Base-by-base conservation (phyloP, 2,888 invertebrate species). In the Phragmatobia fuliginosa region DNA sequence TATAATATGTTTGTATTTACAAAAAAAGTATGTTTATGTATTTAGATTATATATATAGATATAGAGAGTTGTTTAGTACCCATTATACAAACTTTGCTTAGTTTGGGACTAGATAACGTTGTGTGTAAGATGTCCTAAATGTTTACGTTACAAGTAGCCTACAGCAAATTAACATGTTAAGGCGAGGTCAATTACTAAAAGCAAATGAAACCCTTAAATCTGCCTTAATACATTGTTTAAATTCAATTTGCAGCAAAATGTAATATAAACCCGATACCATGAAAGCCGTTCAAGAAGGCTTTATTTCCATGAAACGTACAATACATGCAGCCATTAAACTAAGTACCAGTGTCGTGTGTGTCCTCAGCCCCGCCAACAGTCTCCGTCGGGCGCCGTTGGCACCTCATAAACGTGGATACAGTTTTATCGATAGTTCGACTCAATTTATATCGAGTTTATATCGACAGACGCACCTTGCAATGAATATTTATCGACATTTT, bases 331-430 rank as follows among this genome's bases (percentile, higher is more conserved):
- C 41, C 32, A 67, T 62, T 62, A 61, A 56, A 67, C 28, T 31
- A 36, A 33, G 33, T 56, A 64, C 33, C 31, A 32, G 58, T 56
- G 38, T 41, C 31, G 59, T 66, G 49, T 38, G 28, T 36, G 21
- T n/a, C 18, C 58, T 41, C 38, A 31, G 56, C 49, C 33, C 52
- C 66, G 62, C 41, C 59, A 67, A 72, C 72, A 74, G 36, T 68
- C 73, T 73, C 80, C 76, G 76, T 65, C 73, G 62, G 72, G 75
- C 72, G 77, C 73, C 77, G 73, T 77, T 83, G 75, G 82, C 80
- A 79, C 79, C 79, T 81, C 83, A 79, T 87, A 87, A 86, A 85
- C 71, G 74, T 66, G 80, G 77, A 82, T 82, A 76, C 83, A 78
- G 77, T 82, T 83, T 82, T 83, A 85, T 85, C 82, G 86, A 82